phyloP scores from a whole-genome alignment of 2,797 vertebrate species.

The Coccyzus lansbergi region DNA sequence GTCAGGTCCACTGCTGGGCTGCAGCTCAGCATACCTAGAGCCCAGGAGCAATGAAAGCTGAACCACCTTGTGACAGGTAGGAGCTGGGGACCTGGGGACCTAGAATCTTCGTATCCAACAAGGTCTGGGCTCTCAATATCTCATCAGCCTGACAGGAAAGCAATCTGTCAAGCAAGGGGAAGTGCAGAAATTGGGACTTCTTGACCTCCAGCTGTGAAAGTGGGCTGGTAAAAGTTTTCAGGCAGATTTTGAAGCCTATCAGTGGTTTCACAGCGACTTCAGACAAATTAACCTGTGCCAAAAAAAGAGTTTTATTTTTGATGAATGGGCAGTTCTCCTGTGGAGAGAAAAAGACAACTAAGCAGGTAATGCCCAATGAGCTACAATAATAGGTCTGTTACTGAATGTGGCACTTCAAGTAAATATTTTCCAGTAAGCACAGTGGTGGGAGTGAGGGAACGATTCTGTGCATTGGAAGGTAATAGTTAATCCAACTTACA shows the following conservation, averaged over 20 bases:
- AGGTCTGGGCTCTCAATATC: background rate
- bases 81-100: background rate
- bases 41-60: background rate
- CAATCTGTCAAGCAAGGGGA: background rate
- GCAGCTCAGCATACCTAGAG: background rate
- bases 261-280: background rate
- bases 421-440: background rate
- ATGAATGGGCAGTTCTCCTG: background rate
- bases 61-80: background rate
- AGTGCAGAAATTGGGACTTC: background rate
- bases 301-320: background rate
- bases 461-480: background rate
- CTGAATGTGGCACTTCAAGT: background rate
- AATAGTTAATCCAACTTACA: background rate
- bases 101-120: background rate
- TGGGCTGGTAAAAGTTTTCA: background rate
- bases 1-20: background rate
- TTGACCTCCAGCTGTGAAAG: background rate
- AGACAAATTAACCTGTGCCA: background rate
- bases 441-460: background rate
- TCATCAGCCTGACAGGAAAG: background rate
- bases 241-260: background rate
- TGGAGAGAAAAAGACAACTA: background rate
- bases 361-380: background rate
- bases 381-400: background rate